Evolutionary conservation across 2,797 vertebrate species (phyloP).

Genomic region (Tamandua tetradactyla): DNA sequence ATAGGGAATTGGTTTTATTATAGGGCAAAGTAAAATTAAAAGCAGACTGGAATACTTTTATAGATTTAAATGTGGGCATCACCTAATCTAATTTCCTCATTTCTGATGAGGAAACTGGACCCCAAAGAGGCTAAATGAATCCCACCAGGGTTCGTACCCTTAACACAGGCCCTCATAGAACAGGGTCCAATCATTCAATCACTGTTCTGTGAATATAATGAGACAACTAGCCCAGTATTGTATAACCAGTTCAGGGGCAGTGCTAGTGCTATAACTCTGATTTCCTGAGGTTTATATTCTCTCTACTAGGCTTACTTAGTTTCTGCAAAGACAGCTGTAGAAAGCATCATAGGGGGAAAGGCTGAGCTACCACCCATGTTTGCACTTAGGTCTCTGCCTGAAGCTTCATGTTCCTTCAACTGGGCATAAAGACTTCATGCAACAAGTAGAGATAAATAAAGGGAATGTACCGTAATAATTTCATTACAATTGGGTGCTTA

Average conservation of each 20-base stretch:
- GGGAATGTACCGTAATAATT: fast-evolving
- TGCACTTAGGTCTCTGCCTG: neutral
- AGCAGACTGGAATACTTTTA: neutral
- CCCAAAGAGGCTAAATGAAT: neutral
- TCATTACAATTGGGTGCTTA: neutral
- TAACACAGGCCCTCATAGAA: no score
- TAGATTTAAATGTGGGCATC: neutral
- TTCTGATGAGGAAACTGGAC: neutral
- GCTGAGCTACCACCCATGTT: neutral
- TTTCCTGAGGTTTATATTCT: neutral
- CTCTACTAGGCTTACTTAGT: neutral
- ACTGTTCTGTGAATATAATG: neutral
- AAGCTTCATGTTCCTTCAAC: neutral
- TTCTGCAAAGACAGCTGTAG: neutral
- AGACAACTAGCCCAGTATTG: neutral
- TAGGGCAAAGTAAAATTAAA: neutral
- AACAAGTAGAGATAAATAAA: neutral
- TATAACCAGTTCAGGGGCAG: no score
- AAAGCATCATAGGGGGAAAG: neutral
- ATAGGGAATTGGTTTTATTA: neutral
- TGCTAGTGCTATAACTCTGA: neutral
- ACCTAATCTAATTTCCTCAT: neutral
- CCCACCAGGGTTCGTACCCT: neutral
- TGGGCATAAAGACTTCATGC: neutral
- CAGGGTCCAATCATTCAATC: no score